Percentiles rank a stretch among this genome's conserved stretches.
phyloP scores from a whole-genome alignment of 1,140 invertebrate species.

The Eubasilissa regina region DNA sequence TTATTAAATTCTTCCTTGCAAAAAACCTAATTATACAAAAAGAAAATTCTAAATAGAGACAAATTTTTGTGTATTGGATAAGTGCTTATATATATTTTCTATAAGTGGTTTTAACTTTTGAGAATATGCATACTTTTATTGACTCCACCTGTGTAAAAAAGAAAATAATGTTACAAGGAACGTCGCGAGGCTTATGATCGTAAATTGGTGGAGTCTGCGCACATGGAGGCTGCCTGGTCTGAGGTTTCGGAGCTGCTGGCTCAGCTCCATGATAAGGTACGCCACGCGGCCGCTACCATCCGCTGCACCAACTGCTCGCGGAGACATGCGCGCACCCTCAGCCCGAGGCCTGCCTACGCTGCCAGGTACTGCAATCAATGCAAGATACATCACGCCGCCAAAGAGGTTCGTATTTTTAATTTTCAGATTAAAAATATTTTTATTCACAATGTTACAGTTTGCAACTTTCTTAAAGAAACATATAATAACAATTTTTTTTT shows the following conservation, averaged over 20 bases:
- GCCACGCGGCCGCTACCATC: conserved; percentile 92
- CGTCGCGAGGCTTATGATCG: conserved; percentile 83
- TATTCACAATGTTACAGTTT: no score
- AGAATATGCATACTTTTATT: no score
- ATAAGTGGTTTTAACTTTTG: no score
- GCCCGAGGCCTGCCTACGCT: conserved; percentile 89
- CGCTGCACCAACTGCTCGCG: conserved; percentile 92
- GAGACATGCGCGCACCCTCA: conserved; percentile 88
- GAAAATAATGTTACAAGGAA: conserved; percentile 74
- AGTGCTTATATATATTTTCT: no score
- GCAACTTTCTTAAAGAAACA: no score
- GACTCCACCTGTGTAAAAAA: no score
- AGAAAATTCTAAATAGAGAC: no score
- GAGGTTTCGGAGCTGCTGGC: conserved; percentile 87
- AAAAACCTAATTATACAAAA: no score
- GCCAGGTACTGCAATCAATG: conserved; percentile 92
- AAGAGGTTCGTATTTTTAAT: conserved; percentile 78
- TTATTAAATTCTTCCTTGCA: no score
- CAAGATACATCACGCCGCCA: conserved; percentile 91
- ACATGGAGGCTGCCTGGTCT: conserved; percentile 87
- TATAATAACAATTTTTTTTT: no score
- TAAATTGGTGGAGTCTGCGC: conserved; percentile 80
- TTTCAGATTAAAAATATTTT: no score
- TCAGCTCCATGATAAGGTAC: conserved; percentile 93
- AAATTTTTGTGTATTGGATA: no score